Conservation (phyloP, 2,797 vertebrate species). For the Avahi laniger region DNA sequence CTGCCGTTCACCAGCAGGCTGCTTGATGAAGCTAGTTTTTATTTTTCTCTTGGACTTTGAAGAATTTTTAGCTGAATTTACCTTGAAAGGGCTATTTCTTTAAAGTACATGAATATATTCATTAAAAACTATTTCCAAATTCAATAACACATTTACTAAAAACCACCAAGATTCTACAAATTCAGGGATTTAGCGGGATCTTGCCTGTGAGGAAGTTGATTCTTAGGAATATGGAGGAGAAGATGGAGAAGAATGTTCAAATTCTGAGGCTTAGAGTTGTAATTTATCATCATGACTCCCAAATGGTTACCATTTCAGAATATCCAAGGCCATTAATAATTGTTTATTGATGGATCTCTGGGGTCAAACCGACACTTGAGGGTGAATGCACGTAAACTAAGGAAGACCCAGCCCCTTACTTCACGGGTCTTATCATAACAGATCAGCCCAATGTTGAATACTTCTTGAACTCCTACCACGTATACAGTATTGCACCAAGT, state of each 20-base stretch:
- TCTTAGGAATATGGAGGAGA: not conserved
- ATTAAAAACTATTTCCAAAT: not conserved
- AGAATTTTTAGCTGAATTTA: constrained; percentile 8
- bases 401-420: not conserved
- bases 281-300: not conserved
- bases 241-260: not conserved
- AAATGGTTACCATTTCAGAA: constrained; percentile 35
- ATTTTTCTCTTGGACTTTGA: not conserved
- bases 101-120: not conserved
- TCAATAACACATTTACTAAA: not conserved
- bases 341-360: not conserved
- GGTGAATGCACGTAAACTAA: not conserved
- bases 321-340: not conserved
- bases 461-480: not conserved
- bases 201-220: not conserved
- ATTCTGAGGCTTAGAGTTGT: not conserved
- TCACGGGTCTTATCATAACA: not conserved
- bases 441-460: not conserved
- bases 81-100: not conserved
- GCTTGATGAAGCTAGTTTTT: not conserved
- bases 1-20: not conserved
- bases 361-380: not conserved
- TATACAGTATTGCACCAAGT: not conserved
- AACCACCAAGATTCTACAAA: not conserved
- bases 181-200: not conserved